A percentile compares a stretch with the other conserved stretches of the same genome.
These are phyloP conservation scores for Tethya wilhelma DNA, from an alignment of 37 sponge, comb jelly and placozoan species.

Conservation along the genomic window DNA sequence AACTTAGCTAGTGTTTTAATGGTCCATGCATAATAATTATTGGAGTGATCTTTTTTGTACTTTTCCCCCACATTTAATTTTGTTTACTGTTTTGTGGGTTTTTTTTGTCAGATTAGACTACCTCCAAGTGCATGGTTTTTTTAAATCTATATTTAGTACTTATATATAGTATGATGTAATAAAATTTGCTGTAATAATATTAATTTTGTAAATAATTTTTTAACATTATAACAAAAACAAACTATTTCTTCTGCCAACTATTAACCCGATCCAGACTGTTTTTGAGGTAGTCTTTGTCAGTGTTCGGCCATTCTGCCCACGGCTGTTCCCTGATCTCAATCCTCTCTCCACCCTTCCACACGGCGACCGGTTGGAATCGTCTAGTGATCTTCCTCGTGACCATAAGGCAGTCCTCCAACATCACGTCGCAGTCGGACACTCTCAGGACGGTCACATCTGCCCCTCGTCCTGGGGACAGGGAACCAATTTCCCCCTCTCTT, in stretches of 20 bases:
- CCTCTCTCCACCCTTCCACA: constrained; percentile 41
- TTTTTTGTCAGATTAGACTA: too few species aligned
- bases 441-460: constrained; percentile 60
- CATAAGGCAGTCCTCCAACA: constrained; percentile 48
- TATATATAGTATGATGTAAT: too few species aligned
- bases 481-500: constrained; percentile 5
- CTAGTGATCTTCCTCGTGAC: constrained; percentile 24
- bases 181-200: too few species aligned
- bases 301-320: background rate
- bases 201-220: too few species aligned
- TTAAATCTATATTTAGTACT: too few species aligned
- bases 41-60: too few species aligned
- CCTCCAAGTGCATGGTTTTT: too few species aligned
- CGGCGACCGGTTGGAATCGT: constrained; percentile 34
- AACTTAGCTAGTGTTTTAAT: too few species aligned
- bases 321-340: background rate
- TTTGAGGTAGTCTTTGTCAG: background rate
- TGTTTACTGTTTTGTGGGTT: too few species aligned
- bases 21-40: too few species aligned
- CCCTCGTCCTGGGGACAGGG: constrained; percentile 12
- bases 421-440: constrained; percentile 10
- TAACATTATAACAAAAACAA: too few species aligned
- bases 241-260: background rate
- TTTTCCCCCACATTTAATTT: too few species aligned
- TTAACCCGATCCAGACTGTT: background rate